Percentiles rank a stretch among this genome's conserved stretches.
Conservation (phyloP, 2,113 vertebrate species). For the Ciconia maguari region DNA sequence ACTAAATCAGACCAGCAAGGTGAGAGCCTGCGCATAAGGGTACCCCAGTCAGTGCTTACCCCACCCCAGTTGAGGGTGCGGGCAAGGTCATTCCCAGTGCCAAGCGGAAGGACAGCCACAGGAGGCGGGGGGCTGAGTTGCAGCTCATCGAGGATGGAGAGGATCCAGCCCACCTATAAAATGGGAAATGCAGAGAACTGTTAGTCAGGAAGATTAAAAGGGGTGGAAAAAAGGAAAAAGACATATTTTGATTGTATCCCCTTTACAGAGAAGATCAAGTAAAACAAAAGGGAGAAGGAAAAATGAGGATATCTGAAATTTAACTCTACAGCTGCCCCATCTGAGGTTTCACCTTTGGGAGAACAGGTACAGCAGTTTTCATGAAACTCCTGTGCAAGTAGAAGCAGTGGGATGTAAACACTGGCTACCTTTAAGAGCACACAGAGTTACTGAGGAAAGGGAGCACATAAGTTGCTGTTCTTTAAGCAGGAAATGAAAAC, state of each 20-base stretch:
- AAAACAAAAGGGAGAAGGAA: not conserved
- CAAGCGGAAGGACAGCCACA: slow-evolving; percentile 93
- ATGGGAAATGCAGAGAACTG: not conserved
- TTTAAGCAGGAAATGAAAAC: not conserved
- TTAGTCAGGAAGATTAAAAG: not conserved
- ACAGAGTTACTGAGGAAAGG: not conserved
- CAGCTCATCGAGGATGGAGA: slow-evolving; percentile 81
- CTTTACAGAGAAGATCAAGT: not conserved
- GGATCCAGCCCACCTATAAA: slow-evolving; percentile 84
- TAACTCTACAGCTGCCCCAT: not conserved
- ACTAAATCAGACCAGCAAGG: not conserved
- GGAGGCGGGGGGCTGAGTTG: slow-evolving; percentile 85
- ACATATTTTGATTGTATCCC: not conserved
- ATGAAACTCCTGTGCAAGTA: not conserved
- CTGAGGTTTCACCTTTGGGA: not conserved
- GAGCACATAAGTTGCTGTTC: not conserved
- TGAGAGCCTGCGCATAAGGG: accelerated
- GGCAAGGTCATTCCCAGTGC: slow-evolving; percentile 94
- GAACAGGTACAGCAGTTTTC: not conserved
- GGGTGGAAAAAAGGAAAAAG: not conserved
- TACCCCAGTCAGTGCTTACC: slow-evolving; percentile 76
- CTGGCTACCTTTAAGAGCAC: not conserved
- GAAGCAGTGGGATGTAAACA: not conserved
- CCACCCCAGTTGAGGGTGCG: slow-evolving; percentile 97
- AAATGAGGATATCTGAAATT: not conserved